Evolutionary conservation across 2,113 vertebrate genomes (phyloP), one percentile per base, ranked within the genome.

Genomic region (Rallus limicola): DNA sequence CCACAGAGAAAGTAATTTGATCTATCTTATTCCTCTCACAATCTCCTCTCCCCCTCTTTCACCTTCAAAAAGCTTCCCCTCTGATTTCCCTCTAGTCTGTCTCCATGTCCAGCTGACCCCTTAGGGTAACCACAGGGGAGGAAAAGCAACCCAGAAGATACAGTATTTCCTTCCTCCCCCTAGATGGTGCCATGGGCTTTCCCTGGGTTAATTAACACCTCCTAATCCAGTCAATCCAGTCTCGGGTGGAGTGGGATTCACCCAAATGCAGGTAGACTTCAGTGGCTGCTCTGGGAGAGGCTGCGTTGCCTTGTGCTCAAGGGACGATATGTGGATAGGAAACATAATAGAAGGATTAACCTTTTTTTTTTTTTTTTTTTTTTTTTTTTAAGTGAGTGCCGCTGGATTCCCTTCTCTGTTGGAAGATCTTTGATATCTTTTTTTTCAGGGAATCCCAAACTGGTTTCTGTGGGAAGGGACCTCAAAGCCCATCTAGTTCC

Each of bases 181-280:
- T 93, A 97, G 95, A 82, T 97, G 95, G 94, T 79, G 93, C 90
- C 86, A 42, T 91, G 83, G 74, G n/a, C 77, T 91, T 80, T 89
- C 36, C 33, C 31, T 91, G 65, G 13, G 25, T 48, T 79, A n/a
- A 18, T 21, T 7, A 33, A 6, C 8, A 16, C 4, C 69, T 59
- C 18, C 29, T 58, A 28, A 34, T 29, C 2, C 0, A 83, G 19
- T 28, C 12, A 28, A 34, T 29, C 2, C 0, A 83, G 19, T 28
- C 12, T 63, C 42, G 38, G 12, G 5, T 15, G 46, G 25, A 44
- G 24, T 8, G 14, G 20, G 26, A 16, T 60, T 90, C 36, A 26
- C 11, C 6, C 59, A 53, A 3, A 6, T n/a, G 44, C 55, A 62
- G 25, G 34, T 0, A 64, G 14, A 74, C 4, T 13, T 19, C 44